Evolutionary conservation across 2,888 invertebrate genomes (phyloP), one percentile per base, ranked within the genome.

Genomic region (Galeruca laticollis): DNA sequence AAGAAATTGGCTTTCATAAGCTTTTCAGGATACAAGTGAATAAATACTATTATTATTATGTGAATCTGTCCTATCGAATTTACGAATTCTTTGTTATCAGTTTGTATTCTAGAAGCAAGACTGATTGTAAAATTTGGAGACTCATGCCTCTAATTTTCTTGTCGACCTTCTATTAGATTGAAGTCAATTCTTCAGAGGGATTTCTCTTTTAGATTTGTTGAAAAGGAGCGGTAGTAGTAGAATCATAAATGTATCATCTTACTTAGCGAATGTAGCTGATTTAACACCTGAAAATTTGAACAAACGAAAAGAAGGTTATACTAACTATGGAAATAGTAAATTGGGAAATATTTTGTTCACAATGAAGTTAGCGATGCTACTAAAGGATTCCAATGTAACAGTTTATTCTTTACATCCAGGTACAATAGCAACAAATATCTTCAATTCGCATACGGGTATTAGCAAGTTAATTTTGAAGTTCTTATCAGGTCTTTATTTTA

Each of bases 171-270:
- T n/a, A n/a, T n/a, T 33, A 15, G n/a, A 40, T 15, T 9, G 13
- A 33, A 33, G 26, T 56, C 56, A 37, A 9, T 11, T 51, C 11
- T 20, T 10, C 8, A 8, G 11, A 15, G n/a, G n/a, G n/a, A n/a
- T 18, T 18, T 2, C 10, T 13, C 35, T 88, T 80, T 87, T 87
- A 65, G 88, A 87, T 66, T 88, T 90, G 80, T 82, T 90, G 51
- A 82, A 79, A 64, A 79, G 79, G 71, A 74, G 79, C 11, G 75
- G 76, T 18, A 75, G 77, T 15, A 77, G 78, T 33, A 72, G 80
- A 62, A 79, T 82, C 37, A 73, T 82, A n/a, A 82, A 79, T 57
- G 79, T 82, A 1, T 74, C 82, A 6, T 82, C 82, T 8, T 9
- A 69, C 1, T 21, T 75, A 37, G 80, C 78, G 0, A 72, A 70